Evolutionary conservation across 2,797 vertebrate genomes (phyloP).

Genomic region (Hippoglossus hippoglossus): DNA sequence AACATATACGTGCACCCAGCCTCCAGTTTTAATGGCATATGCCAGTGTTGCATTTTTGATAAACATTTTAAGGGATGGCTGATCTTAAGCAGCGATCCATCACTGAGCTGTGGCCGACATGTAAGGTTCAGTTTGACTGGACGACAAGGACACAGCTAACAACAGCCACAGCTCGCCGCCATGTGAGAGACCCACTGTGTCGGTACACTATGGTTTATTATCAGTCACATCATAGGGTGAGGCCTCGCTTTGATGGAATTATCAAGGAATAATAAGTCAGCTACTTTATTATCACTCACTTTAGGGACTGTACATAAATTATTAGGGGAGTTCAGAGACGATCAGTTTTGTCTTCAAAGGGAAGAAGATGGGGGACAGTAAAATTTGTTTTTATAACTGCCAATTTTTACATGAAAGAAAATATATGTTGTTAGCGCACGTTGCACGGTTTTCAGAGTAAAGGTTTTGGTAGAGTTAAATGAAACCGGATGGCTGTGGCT

Average conservation of each 20-base stretch:
- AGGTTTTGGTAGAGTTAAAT: not conserved
- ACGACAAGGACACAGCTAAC: constrained; percentile 61
- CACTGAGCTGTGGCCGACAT: constrained; percentile 59
- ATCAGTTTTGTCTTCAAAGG: not conserved
- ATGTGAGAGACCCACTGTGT: constrained; percentile 1
- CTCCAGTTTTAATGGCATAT: constrained; percentile 40
- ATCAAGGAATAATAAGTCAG: constrained; percentile 9
- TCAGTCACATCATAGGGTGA: constrained; percentile 1
- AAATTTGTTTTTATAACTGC: too few species aligned
- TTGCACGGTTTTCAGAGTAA: not conserved
- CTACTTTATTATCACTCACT: constrained; percentile 14
- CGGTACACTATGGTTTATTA: constrained; percentile 2
- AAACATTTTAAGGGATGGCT: constrained; percentile 63
- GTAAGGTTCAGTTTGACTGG: constrained; percentile 60
- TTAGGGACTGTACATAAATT: constrained; percentile 5
- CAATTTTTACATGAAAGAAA: not conserved
- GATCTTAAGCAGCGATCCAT: constrained; percentile 61
- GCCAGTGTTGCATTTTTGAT: constrained; percentile 16
- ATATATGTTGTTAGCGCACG: not conserved
- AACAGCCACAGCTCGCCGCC: constrained; percentile 10
- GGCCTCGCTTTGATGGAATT: constrained; percentile 12
- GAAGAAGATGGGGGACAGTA: not conserved
- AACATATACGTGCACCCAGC: constrained; percentile 23
- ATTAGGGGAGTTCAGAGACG: not conserved
- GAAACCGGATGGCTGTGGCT: not conserved